Base-by-base conservation (phyloP, 1,140 invertebrate genomes). In the Odontomachus brunneus region DNA sequence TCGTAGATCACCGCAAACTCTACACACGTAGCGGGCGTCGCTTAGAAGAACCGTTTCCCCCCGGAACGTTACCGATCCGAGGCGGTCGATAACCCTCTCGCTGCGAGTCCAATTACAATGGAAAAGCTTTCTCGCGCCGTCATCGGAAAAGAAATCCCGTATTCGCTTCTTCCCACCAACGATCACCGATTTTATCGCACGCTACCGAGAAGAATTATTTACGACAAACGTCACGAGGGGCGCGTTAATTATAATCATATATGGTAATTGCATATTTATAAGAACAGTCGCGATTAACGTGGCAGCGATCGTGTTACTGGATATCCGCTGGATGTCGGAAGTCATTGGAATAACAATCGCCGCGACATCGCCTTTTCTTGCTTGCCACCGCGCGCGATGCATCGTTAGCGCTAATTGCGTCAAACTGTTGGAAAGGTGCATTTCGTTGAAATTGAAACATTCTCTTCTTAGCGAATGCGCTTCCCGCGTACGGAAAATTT, bases 31-130 rank as follows among this genome's bases (percentile, higher is more conserved):
- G 29, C 26, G n/a, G 22, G 24, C 65, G 44, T 17, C 44, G 69
- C 44, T 62, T 44, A 59, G n/a, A 87, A 5, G 5, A 84, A 84
- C 82, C 82, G 24, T 85, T 89, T 90, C 87, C 80, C 73, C 76
- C 38, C 78, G 57, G 80, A 53, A 17, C 26, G 24, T 33, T 63
- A 53, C 19, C n/a, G n/a, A n/a, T n/a, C n/a, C n/a, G 72, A 82
- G 53, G 63, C 74, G 69, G 66, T 78, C 73, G 80, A 65, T 67
- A 72, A 66, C 84, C 83, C 80, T 72, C 80, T 76, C 83, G 49
- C 57, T 76, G 38, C 83, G 55, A 51, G 51, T 71, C 66, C 62
- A 88, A 89, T 86, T 83, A 67, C 72, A 85, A 82, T 85, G 81
- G 62, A 87, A 87, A 86, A 83, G 44, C 51, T 44, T 66, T 49